phyloP scores from a whole-genome alignment of 2,888 invertebrate genomes.

The Folsomia manolachei region DNA sequence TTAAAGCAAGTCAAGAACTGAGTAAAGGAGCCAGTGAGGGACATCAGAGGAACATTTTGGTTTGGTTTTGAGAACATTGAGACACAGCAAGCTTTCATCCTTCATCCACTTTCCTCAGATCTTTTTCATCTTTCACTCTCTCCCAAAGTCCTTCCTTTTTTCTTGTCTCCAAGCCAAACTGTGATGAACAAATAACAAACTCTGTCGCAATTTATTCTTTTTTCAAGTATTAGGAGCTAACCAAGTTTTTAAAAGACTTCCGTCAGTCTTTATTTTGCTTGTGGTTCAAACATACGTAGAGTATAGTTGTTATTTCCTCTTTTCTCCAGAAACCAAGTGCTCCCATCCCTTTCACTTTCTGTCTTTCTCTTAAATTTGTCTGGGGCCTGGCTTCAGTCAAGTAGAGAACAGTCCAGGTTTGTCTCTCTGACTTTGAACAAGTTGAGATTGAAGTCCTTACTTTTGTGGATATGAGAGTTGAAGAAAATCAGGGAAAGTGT shows the following conservation, averaged over 20 bases:
- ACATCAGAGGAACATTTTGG: constrained; percentile 1
- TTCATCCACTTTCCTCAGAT: constrained; percentile 9
- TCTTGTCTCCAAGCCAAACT: constrained; percentile 9
- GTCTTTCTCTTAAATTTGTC: no score
- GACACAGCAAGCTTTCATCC: constrained; percentile 7
- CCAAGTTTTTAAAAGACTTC: constrained; percentile 15
- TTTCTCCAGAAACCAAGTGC: not conserved
- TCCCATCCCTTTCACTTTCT: constrained; percentile 11
- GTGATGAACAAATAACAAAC: constrained; percentile 19
- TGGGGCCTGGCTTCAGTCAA: no score
- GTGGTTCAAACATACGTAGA: constrained; percentile 1
- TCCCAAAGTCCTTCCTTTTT: not conserved
- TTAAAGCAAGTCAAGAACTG: no score
- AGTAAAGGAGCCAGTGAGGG: not conserved
- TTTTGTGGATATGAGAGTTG: no score
- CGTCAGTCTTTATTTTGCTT: constrained; percentile 25
- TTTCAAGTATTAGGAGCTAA: constrained; percentile 16
- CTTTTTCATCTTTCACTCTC: constrained; percentile 16
- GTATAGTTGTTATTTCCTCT: not conserved
- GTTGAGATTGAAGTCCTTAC: no score
- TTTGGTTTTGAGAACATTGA: not conserved
- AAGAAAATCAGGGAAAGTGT: no score
- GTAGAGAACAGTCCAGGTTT: no score
- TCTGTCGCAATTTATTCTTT: constrained; percentile 18
- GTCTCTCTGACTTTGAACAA: no score